Base-by-base conservation (phyloP, 2,797 vertebrate genomes). In the Phrynocephalus forsythii region DNA sequence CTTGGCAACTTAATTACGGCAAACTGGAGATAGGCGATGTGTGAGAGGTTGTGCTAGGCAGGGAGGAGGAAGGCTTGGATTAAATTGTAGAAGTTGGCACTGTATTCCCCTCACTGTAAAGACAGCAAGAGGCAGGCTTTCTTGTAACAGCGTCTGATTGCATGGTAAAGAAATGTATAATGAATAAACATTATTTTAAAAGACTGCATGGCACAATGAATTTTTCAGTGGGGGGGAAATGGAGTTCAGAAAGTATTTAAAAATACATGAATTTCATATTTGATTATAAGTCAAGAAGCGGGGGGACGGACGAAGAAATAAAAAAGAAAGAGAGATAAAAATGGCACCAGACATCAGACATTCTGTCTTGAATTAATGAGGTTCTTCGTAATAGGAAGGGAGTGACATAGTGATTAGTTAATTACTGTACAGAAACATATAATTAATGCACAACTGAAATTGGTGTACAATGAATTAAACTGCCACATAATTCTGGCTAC, bases 201-300 rank as follows among this genome's bases (percentile, higher is more conserved):
- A 93, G 89, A 87, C 90, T 94, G 94, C 82, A 91, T 93, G 92
- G 92, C 78, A 92, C 92, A 93, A 96, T 97, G 95, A 97, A 97
- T 97, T 97, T 97, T 97, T 97, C 96, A 97, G 94, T 94, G 95
- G 89, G 90, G 85, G 90, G 94, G 96, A 96, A 95, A 92, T 96
- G 95, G 93, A 87, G 89, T 81, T 38, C 60, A 96, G 92, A 95
- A 94, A 92, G 91, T 96, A 96, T 95, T 97, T 90, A 96, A 97
- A 97, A 97, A 97, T 97, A 96, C 93, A 96, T 96, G 96, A 96
- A 91, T 95, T 96, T 96, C 91, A 88, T 95, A 95, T 95, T 95
- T 97, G 95, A 96, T 96, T 96, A 87, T 96, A 96, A 96, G 95
- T 96, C 95, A 95, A 95, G 94, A 95, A 92, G 86, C 90, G 87